phyloP scores from a whole-genome alignment of 2,797 vertebrate genomes.

The Ctenopoma multispine region DNA sequence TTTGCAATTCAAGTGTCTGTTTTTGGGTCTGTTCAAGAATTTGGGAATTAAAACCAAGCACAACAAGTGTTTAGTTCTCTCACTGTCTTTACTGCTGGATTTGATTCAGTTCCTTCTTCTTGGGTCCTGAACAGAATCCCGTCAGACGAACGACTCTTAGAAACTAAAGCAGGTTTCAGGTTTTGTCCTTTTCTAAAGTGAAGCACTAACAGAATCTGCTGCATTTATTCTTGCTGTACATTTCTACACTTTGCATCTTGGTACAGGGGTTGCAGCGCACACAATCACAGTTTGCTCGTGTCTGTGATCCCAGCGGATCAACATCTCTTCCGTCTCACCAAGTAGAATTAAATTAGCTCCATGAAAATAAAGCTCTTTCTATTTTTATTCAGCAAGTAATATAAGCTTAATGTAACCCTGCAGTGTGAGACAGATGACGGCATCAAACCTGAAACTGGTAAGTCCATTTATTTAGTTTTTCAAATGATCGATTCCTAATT shows the following conservation, averaged over 20 bases:
- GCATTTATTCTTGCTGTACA: neutral
- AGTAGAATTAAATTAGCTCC: neutral
- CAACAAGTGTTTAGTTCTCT: conserved; percentile 19
- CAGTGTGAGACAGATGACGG: neutral
- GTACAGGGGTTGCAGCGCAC: neutral
- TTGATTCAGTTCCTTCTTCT: neutral
- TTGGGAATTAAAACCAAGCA: conserved; percentile 47
- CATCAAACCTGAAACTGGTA: too few species aligned
- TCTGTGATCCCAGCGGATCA: neutral
- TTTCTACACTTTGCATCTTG: neutral
- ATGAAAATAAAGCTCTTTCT: neutral
- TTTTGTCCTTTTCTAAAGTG: neutral
- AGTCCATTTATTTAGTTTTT: neutral
- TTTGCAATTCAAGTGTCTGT: conserved; percentile 29
- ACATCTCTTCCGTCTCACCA: neutral
- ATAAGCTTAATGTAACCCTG: neutral
- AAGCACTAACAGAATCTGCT: neutral
- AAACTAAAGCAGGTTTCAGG: neutral
- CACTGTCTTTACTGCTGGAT: neutral
- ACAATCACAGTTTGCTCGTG: neutral
- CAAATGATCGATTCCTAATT: neutral
- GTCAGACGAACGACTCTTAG: too few species aligned
- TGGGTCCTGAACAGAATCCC: too few species aligned
- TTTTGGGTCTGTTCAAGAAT: conserved; percentile 21
- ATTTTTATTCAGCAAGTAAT: neutral